Evolutionary conservation across 2,888 invertebrate species (phyloP).

Genomic region (Synanthedon vespiformis): DNA sequence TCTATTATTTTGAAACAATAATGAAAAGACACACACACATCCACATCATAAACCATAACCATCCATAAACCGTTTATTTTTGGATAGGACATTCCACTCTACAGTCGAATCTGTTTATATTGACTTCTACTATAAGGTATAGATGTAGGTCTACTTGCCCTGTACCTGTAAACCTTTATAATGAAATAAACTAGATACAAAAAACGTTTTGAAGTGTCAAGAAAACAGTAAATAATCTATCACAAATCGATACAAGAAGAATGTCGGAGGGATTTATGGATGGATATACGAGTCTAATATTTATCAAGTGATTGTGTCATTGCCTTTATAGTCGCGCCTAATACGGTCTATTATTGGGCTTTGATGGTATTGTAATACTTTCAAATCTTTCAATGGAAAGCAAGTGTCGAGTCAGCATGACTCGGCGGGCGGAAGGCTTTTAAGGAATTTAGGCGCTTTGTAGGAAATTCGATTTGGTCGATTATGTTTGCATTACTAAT

Average conservation of each 20-base stretch:
- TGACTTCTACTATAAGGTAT: no score
- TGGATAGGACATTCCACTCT: no score
- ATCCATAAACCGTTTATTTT: no score
- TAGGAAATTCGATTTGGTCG: conserved; percentile 18
- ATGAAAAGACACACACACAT: no score
- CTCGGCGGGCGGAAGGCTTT: conserved; percentile 22
- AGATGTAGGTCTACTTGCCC: no score
- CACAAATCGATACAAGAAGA: background rate
- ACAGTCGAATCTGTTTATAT: no score
- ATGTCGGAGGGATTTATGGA: background rate
- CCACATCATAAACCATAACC: no score
- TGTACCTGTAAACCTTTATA: no score
- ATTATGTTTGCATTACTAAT: background rate
- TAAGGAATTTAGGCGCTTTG: conserved; percentile 33
- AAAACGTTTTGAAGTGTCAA: background rate
- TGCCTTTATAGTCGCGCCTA: conserved; percentile 39
- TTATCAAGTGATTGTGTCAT: conserved; percentile 49
- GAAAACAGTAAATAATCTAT: background rate
- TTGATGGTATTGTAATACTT: conserved; percentile 37
- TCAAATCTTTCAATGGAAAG: conserved; percentile 19
- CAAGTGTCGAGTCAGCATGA: conserved; percentile 42
- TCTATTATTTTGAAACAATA: no score
- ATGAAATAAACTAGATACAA: no score
- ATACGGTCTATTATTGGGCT: conserved; percentile 43
- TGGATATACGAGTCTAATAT: conserved; percentile 19